Evolutionary conservation across 2,113 vertebrate species (phyloP).

Genomic region (Dunckerocampus dactyliophorus): DNA sequence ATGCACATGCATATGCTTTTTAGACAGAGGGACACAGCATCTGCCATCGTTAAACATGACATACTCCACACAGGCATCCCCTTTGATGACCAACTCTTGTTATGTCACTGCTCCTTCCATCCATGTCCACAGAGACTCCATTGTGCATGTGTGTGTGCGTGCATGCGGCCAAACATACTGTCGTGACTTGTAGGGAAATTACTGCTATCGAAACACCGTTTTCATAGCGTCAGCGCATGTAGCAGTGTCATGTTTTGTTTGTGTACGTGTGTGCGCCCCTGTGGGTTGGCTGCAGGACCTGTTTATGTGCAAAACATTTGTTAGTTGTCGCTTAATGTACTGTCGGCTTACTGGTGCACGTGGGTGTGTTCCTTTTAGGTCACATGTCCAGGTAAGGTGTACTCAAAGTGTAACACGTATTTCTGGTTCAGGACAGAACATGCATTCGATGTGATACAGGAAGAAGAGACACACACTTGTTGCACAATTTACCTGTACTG

Average conservation of each 20-base stretch:
- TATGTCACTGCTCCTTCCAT: slow-evolving; percentile 28
- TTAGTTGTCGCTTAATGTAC: neutral
- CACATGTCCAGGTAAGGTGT: no score
- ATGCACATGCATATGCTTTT: slow-evolving; percentile 4
- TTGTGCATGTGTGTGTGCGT: slow-evolving; percentile 26
- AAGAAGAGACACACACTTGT: neutral
- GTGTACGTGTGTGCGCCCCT: neutral
- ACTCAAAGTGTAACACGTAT: neutral
- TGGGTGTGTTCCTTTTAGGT: neutral
- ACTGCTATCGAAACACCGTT: neutral
- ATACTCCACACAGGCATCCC: slow-evolving; percentile 51
- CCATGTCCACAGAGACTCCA: slow-evolving; percentile 45
- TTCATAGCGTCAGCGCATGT: neutral
- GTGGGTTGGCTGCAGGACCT: neutral
- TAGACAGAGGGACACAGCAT: neutral
- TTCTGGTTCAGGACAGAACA: neutral
- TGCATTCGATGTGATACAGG: neutral
- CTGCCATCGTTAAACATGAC: slow-evolving; percentile 50
- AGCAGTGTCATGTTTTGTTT: neutral
- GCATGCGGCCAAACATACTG: neutral
- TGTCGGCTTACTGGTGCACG: neutral
- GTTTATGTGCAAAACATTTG: neutral
- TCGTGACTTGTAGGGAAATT: neutral
- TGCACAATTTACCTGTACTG: neutral
- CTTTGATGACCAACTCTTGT: slow-evolving; percentile 40